Conservation (phyloP, 2,888 invertebrate genomes). For the Drosophila greeni region DNA sequence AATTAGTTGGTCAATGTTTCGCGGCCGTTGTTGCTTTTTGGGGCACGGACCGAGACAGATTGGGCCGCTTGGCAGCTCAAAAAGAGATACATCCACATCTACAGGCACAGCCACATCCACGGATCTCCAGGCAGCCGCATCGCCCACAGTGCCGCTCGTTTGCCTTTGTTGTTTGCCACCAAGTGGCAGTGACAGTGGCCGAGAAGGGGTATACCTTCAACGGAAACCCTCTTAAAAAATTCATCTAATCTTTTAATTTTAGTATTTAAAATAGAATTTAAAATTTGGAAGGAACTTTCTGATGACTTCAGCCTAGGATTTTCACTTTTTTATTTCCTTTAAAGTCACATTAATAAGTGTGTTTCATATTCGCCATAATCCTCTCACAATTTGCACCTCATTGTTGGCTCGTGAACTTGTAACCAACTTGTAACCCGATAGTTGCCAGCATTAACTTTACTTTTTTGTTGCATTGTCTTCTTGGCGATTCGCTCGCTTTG, state of each 20-base stretch:
- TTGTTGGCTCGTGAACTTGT: conserved; percentile 66
- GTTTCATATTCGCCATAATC: conserved; percentile 11
- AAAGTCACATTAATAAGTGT: conserved; percentile 4
- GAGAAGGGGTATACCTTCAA: conserved; percentile 3
- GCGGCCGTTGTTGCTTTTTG: conserved; percentile 41
- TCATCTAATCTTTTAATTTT: not conserved
- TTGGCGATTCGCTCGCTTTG: conserved; percentile 38
- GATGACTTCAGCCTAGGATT: too few relatives aligned
- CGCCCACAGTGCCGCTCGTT: conserved; percentile 61
- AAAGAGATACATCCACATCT: conserved; percentile 32
- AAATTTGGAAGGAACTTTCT: too few relatives aligned
- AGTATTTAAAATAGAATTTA: not conserved
- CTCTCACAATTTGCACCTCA: conserved; percentile 8
- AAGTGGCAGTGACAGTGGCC: conserved; percentile 24
- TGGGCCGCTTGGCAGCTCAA: conserved; percentile 28
- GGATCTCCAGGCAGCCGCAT: conserved; percentile 63
- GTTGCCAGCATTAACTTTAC: conserved; percentile 31
- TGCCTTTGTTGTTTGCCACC: conserved; percentile 48
- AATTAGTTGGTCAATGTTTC: conserved; percentile 58
- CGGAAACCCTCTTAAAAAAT: not conserved
- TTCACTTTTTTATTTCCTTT: too few relatives aligned
- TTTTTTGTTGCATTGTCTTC: conserved; percentile 51
- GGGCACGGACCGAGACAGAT: conserved; percentile 48
- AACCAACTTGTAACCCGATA: conserved; percentile 64
- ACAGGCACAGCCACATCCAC: conserved; percentile 25